Evolutionary conservation across 2,888 invertebrate genomes (phyloP), one percentile per base, ranked within the genome.

Genomic region (Hoplodrina ambigua): DNA sequence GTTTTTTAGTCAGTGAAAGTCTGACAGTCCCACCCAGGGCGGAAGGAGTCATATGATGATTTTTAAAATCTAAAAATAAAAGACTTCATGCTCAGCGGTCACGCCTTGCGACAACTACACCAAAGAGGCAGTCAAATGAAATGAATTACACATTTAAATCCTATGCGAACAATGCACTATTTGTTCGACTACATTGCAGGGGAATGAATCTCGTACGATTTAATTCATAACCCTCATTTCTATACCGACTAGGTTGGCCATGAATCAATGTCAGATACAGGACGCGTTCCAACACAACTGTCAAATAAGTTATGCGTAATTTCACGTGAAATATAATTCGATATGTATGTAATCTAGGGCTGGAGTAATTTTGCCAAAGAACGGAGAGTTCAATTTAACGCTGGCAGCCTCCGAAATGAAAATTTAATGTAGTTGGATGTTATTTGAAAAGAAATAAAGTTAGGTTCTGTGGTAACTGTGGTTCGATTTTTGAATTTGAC

Each of bases 131-230:
- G 25, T 25, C 25, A 25, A 25, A 25, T 25, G 25, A 25, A 25
- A 80, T 72, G 58, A 78, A 82, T 83, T 69, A 73, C 69, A 74
- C 78, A 75, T 69, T 73, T 70, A 72, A 77, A 69, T 72, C 63
- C 66, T 46, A 44, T 54, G 65, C 74, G 84, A 84, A 87, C 87
- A 87, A 86, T 86, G 73, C 75, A 78, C 69, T 71, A 80, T 69
- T 81, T 74, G 75, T 88, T 89, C 86, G 87, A 85, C 75, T 83
- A 87, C 87, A 86, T 87, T 85, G 79, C 82, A 80, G 75, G 77
- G 66, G 69, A 73, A 83, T 85, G 82, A 88, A 85, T 86, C 79
- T 72, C 66, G 52, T 79, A 80, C 69, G 72, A 85, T 87, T 85
- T 83, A 84, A 84, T 80, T 79, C 65, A 69, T 71, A 67, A 65